These are phyloP conservation scores for Hippocampus comes DNA, from an alignment of 2,113 vertebrate species.

Conservation along the genomic window DNA sequence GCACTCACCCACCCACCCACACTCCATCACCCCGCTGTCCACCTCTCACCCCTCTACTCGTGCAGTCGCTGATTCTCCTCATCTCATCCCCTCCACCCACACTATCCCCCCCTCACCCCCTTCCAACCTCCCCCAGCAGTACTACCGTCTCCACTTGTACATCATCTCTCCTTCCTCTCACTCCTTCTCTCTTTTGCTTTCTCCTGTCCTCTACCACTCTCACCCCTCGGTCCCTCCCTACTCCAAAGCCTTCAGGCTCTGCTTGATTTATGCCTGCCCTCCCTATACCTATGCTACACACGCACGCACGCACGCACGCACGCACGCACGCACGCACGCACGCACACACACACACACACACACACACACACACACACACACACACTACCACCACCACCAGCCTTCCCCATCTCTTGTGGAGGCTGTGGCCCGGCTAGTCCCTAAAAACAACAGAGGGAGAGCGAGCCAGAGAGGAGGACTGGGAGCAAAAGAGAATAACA, in stretches of 20 bases:
- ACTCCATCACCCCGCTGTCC: slow-evolving; percentile 59
- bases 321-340: slow-evolving; percentile 24
- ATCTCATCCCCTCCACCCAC: slow-evolving; percentile 61
- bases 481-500: slow-evolving; percentile 69
- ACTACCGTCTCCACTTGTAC: slow-evolving; percentile 61
- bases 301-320: slow-evolving; percentile 20
- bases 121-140: slow-evolving; percentile 62
- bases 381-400: slow-evolving; percentile 44
- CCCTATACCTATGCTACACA: slow-evolving; percentile 45
- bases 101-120: slow-evolving; percentile 58
- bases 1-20: slow-evolving; percentile 63
- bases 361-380: background rate
- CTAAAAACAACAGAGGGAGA: slow-evolving; percentile 75
- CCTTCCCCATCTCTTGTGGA: slow-evolving; percentile 68
- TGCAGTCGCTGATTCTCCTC: slow-evolving; percentile 49
- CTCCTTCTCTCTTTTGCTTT: slow-evolving; percentile 28
- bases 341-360: slow-evolving; percentile 41
- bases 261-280: slow-evolving; percentile 71
- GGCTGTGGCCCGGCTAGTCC: slow-evolving; percentile 76
- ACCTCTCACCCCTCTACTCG: slow-evolving; percentile 65
- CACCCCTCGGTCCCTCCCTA: slow-evolving; percentile 61
- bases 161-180: slow-evolving; percentile 42
- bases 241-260: slow-evolving; percentile 64
- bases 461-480: slow-evolving; percentile 39
- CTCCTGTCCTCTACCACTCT: slow-evolving; percentile 60